Conservation (phyloP, 2,113 vertebrate species). For the Bos javanicus region DNA sequence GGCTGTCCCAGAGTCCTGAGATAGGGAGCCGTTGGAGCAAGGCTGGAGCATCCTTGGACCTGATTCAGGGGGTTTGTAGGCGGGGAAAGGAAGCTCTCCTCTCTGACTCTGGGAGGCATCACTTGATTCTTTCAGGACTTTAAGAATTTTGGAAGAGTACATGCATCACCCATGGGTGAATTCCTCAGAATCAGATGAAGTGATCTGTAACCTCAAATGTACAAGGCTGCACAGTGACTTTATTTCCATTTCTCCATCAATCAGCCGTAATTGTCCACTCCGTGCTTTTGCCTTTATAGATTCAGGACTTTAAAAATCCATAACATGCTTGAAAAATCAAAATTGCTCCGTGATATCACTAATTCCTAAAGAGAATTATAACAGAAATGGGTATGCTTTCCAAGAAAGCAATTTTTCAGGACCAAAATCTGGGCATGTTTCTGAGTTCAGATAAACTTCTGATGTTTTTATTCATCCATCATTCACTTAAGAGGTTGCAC, state of each 20-base stretch:
- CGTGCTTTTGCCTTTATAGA: not conserved
- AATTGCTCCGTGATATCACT: slow-evolving; percentile 7
- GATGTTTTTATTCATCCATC: not conserved
- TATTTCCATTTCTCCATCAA: not conserved
- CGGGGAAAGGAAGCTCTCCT: not conserved
- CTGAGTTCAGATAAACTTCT: not conserved
- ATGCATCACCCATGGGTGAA: not conserved
- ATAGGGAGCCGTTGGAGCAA: not conserved
- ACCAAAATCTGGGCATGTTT: not conserved
- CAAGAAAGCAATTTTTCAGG: slow-evolving; percentile 42
- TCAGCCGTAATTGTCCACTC: not conserved
- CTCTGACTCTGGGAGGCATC: not conserved
- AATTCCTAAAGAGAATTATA: not conserved
- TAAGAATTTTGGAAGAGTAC: not conserved
- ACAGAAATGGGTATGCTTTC: not conserved
- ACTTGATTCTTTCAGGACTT: not conserved
- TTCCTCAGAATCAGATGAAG: not conserved
- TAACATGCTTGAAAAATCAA: not conserved
- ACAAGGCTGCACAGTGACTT: not conserved
- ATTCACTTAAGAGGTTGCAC: not conserved
- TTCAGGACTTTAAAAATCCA: not conserved
- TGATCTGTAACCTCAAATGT: not conserved
- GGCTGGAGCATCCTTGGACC: not conserved
- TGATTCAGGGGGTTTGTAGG: not conserved
- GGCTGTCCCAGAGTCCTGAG: not conserved